These are phyloP conservation scores for Muscicapa comitata DNA, from an alignment of 2,797 vertebrate genomes.

Conservation along the genomic window DNA sequence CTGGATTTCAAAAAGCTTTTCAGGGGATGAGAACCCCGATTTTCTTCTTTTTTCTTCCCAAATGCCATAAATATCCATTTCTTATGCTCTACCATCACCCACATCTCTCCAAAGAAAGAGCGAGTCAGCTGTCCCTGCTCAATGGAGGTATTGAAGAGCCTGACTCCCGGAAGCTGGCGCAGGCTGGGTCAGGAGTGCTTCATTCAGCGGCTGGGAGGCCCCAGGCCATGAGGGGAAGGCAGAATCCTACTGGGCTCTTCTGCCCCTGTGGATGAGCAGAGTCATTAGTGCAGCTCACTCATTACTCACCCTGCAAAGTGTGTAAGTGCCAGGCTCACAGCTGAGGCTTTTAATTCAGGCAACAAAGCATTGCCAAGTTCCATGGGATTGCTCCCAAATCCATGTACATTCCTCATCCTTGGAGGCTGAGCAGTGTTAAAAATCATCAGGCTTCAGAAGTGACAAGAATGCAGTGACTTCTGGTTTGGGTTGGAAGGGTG, in stretches of 20 bases:
- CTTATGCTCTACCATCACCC: neutral
- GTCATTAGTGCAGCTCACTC: neutral
- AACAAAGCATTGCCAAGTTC: accelerated
- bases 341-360: neutral
- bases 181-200: neutral
- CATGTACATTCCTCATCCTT: accelerated
- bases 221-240: neutral
- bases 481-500: neutral
- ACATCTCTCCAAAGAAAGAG: neutral
- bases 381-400: neutral
- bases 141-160: neutral
- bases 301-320: accelerated
- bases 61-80: neutral
- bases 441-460: neutral
- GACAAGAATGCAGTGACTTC: neutral
- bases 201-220: neutral
- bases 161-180: accelerated
- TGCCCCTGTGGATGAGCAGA: neutral
- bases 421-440: neutral
- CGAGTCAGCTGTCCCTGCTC: neutral
- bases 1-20: neutral
- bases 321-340: neutral
- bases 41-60: neutral
- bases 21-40: neutral
- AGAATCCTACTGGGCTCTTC: neutral